Evolutionary conservation across 1,140 invertebrate species (phyloP), one percentile per base, ranked within the genome.

Genomic region (Brachionus sp.): DNA sequence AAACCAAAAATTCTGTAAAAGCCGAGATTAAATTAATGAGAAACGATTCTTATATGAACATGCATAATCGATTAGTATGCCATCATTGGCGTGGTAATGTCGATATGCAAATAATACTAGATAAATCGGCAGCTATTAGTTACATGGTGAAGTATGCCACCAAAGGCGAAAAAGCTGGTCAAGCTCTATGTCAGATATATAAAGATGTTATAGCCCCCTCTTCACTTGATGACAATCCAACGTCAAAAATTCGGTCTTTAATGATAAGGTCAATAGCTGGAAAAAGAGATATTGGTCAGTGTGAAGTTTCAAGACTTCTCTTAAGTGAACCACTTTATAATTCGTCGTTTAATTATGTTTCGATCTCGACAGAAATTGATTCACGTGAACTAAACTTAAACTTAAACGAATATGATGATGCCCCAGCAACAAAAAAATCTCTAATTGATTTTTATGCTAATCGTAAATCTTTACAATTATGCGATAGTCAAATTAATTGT

Each of bases 301-400:
- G 66, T 70, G 66, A 70, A 70, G 66, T 37, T 0, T 70, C 66
- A 35, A 1, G 66, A 3, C 19, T 70, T 37, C 9, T 70, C 29
- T 6, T 35, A 70, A 39, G 66, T 70, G 35, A 70, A 70, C 35
- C 13, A 35, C 35, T 68, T 1, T 68, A 68, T 68, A 68, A 35
- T 70, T 70, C 66, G 5, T 70, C 35, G 0, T 70, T 70, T 33
- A 70, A 70, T 70, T 70, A 39, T 70, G 66, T 70, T 37, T n/a
- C 35, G 3, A 16, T 35, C 13, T 42, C 35, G 9, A 70, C 66
- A 9, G n/a, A 39, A 35, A 70, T 70, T 9, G 66, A 70, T 12
- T 19, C 66, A 0, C 12, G 66, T 37, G 66, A 70, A 42, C 37
- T 70, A 70, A 70, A 70, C 37, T 19, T 70, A 70, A 70, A 70